A percentile compares a stretch with the other conserved stretches of the same genome.
phyloP scores from a whole-genome alignment of 2,888 invertebrate genomes.

The Bombylius major region DNA sequence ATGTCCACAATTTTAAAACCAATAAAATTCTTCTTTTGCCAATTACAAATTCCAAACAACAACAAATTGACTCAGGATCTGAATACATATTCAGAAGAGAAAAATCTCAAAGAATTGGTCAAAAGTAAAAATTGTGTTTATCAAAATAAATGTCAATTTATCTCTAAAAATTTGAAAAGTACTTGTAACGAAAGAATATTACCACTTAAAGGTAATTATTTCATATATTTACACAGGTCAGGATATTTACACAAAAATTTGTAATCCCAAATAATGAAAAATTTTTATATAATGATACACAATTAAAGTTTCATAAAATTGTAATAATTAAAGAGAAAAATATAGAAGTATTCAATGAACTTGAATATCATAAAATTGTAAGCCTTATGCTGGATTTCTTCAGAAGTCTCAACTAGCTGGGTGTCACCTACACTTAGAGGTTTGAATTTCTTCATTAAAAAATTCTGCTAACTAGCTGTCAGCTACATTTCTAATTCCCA shows the following conservation, averaged over 20 bases:
- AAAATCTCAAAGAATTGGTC: too few species aligned
- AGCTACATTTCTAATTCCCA: too few species aligned
- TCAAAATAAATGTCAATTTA: background rate
- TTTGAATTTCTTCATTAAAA: too few species aligned
- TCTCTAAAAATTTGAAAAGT: background rate
- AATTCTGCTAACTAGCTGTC: too few species aligned
- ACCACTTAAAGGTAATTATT: background rate
- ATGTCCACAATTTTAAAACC: constrained; percentile 2
- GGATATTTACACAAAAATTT: background rate
- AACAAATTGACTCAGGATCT: constrained; percentile 4
- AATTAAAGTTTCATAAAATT: background rate
- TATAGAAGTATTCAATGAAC: background rate
- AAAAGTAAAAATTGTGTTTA: background rate
- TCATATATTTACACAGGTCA: background rate
- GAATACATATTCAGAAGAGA: constrained; percentile 2
- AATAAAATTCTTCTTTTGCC: background rate
- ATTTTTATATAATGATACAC: background rate
- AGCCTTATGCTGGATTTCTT: too few species aligned
- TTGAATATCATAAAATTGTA: background rate
- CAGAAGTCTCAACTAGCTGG: too few species aligned
- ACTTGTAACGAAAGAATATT: too few species aligned
- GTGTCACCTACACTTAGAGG: too few species aligned
- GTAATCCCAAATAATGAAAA: background rate
- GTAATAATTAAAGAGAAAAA: background rate
- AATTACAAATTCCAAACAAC: background rate